phyloP scores from a whole-genome alignment of 2,797 vertebrate species.

The Tragopan temminckii region DNA sequence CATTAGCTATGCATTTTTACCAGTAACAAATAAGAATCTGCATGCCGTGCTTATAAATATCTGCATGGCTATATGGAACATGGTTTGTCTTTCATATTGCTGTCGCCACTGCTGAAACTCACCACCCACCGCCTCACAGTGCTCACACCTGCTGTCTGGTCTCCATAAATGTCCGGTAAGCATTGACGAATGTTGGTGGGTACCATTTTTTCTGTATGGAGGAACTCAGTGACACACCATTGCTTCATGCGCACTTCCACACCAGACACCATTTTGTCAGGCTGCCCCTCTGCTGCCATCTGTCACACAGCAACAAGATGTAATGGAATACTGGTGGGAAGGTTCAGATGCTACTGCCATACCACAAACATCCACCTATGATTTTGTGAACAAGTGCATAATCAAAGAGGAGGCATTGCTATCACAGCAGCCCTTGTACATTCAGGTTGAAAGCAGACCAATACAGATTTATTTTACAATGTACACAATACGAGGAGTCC shows the following conservation, averaged over 20 bases:
- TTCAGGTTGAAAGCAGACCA: conserved; percentile 42
- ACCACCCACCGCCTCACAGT: neutral
- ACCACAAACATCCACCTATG: no score
- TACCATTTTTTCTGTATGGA: neutral
- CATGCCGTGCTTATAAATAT: no score
- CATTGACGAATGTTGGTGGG: neutral
- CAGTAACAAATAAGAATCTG: neutral
- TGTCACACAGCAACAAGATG: no score
- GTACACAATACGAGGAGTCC: neutral
- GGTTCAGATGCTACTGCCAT: no score
- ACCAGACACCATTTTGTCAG: no score
- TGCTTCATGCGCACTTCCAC: no score
- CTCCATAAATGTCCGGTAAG: neutral
- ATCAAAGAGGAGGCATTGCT: no score
- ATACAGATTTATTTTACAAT: conserved; percentile 24
- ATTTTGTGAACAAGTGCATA: no score
- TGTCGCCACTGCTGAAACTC: neutral
- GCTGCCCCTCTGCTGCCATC: no score
- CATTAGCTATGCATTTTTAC: neutral
- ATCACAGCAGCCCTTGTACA: neutral
- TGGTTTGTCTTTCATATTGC: no score
- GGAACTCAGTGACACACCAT: neutral
- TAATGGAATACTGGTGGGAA: no score
- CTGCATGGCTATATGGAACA: neutral
- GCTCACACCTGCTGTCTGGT: no score